These are phyloP conservation scores for Prionace glauca DNA, from an alignment of 2,797 vertebrate species.

Conservation along the genomic window DNA sequence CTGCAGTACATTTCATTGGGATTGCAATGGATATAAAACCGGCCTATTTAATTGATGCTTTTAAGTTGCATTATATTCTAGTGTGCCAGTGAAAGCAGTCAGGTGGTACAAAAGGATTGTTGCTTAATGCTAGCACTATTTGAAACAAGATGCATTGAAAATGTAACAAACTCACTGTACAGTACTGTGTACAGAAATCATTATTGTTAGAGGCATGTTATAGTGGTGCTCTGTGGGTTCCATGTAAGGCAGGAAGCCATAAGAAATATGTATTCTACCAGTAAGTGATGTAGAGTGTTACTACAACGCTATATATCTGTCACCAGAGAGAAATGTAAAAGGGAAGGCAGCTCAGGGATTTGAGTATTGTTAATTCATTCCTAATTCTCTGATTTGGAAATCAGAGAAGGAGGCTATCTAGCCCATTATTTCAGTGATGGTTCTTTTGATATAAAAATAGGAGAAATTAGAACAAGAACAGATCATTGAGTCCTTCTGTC, in stretches of 20 bases:
- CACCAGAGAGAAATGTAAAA: background rate
- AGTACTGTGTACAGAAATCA: background rate
- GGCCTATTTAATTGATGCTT: constrained; percentile 1
- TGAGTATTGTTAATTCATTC: background rate
- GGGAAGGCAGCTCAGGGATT: background rate
- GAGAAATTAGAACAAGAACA: too few species aligned
- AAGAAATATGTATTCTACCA: too few species aligned
- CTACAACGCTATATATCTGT: background rate
- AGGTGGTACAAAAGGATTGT: background rate
- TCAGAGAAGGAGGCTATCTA: background rate
- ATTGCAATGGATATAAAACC: background rate
- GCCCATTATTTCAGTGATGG: background rate
- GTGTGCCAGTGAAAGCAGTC: background rate
- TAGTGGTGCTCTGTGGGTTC: background rate
- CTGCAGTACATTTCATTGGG: background rate
- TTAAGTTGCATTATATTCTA: background rate
- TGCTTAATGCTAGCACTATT: background rate
- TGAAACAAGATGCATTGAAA: background rate
- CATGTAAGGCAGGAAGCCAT: background rate
- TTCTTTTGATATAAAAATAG: background rate
- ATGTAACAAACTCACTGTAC: background rate
- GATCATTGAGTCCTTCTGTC: too few species aligned
- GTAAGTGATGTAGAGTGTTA: background rate
- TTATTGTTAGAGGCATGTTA: background rate
- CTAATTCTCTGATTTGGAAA: background rate